A percentile compares a stretch with the other conserved stretches of the same genome.
Conservation (phyloP, 2,888 invertebrate genomes). For the Kryphioiulus occultus region DNA sequence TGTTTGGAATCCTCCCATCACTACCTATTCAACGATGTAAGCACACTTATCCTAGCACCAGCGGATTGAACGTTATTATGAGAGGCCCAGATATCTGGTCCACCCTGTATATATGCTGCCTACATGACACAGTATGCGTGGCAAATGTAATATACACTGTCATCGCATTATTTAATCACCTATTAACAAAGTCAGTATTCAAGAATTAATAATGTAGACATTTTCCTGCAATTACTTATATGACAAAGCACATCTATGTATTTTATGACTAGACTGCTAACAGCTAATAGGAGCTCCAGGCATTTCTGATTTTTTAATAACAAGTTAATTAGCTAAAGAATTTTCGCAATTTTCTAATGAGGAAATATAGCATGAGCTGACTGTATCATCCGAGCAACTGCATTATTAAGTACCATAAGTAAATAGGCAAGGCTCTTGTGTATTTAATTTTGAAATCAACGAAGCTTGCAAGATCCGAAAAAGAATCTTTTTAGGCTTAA, state of each 20-base stretch:
- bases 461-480: background rate
- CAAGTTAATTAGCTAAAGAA: background rate
- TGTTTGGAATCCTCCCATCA: no score
- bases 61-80: no score
- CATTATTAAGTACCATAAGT: constrained; percentile 9
- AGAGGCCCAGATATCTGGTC: no score
- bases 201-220: background rate
- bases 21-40: no score
- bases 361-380: background rate
- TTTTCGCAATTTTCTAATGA: background rate
- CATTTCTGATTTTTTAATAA: constrained; percentile 24
- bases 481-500: background rate
- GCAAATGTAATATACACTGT: background rate
- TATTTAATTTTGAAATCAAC: background rate
- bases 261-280: background rate
- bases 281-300: background rate
- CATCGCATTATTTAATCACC: background rate
- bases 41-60: no score
- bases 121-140: no score
- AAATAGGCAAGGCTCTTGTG: background rate
- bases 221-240: background rate
- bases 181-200: background rate
- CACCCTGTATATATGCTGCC: no score
- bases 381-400: background rate
- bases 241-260: background rate